A percentile compares a stretch with the other conserved stretches of the same genome.
Evolutionary conservation across 2,797 vertebrate species (phyloP).

Genomic region (Bradypodion pumilum): DNA sequence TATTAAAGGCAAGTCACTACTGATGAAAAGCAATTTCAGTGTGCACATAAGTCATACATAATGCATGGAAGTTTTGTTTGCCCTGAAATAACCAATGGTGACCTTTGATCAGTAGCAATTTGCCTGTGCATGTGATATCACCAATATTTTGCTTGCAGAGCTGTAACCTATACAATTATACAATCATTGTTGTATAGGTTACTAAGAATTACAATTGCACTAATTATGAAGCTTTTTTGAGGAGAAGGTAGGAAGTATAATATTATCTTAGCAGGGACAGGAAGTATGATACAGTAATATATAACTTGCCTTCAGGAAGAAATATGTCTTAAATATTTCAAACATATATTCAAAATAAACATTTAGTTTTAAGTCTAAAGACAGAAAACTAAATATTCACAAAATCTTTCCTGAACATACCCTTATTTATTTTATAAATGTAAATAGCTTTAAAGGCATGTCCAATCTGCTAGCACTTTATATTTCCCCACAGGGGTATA

Average conservation of each 20-base stretch:
- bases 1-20: too few relatives aligned
- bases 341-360: background rate
- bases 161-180: too few relatives aligned
- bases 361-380: background rate
- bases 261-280: slow-evolving; percentile 6
- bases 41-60: too few relatives aligned
- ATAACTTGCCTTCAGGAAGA: background rate
- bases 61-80: too few relatives aligned
- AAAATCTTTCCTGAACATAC: background rate
- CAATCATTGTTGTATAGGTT: slow-evolving; percentile 21
- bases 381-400: slow-evolving; percentile 12
- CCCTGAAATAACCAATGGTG: too few relatives aligned
- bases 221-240: slow-evolving; percentile 45
- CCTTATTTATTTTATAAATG: slow-evolving; percentile 2
- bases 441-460: slow-evolving; percentile 8
- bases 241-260: background rate
- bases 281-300: slow-evolving; percentile 27
- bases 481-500: background rate
- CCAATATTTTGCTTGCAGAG: too few relatives aligned
- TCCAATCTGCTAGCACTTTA: slow-evolving; percentile 26
- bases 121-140: too few relatives aligned
- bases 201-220: slow-evolving; percentile 30
- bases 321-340: background rate
- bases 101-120: too few relatives aligned
- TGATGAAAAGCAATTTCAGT: too few relatives aligned